A percentile compares a stretch with the other conserved stretches of the same genome.
phyloP scores from a whole-genome alignment of 2,797 vertebrate genomes.

The Anableps anableps region DNA sequence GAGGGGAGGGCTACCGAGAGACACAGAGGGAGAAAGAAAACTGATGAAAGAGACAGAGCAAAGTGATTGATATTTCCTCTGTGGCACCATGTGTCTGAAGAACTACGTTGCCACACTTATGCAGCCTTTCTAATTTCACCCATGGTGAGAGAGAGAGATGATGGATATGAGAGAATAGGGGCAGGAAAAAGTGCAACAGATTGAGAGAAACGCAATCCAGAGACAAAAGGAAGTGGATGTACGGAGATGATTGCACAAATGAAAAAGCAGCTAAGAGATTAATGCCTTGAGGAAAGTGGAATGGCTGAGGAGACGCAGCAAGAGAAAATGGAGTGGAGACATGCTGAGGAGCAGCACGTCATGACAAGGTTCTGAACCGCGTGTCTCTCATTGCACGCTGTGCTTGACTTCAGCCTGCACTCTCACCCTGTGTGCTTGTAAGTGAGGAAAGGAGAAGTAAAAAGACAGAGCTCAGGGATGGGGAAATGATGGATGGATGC shows the following conservation, averaged over 20 bases:
- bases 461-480: conserved; percentile 36
- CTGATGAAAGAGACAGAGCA: conserved; percentile 61
- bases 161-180: conserved; percentile 20
- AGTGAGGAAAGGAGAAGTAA: conserved; percentile 54
- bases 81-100: conserved; percentile 65
- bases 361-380: conserved; percentile 74
- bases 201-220: conserved; percentile 24
- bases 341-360: conserved; percentile 40
- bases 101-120: conserved; percentile 62
- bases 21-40: conserved; percentile 41
- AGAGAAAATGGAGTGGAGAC: conserved; percentile 38
- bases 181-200: conserved; percentile 36
- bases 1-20: conserved; percentile 46
- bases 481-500: conserved; percentile 13
- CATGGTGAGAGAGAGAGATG: conserved; percentile 33
- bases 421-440: conserved; percentile 69
- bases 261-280: conserved; percentile 24
- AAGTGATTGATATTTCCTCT: conserved; percentile 74
- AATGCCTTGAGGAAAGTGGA: conserved; percentile 29
- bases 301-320: conserved; percentile 23
- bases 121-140: conserved; percentile 64
- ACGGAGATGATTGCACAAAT: conserved; percentile 36
- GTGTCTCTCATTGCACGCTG: conserved; percentile 57
- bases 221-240: conserved; percentile 28
- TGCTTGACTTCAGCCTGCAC: conserved; percentile 72